Conservation (phyloP, 2,113 vertebrate genomes). For the Elephantulus edwardii region DNA sequence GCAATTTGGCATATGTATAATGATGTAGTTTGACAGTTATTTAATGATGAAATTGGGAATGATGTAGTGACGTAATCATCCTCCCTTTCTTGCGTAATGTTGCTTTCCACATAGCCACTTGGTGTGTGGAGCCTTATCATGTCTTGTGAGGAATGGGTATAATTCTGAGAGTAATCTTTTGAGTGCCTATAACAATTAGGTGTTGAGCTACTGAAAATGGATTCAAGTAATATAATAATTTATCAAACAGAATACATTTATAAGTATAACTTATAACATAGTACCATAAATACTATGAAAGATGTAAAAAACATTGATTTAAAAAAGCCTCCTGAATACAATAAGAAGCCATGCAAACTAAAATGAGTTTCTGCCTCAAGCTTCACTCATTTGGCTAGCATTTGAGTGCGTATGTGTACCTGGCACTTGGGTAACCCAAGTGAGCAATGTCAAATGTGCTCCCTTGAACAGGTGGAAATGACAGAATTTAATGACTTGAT, state of each 20-base stretch:
- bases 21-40: neutral
- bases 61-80: neutral
- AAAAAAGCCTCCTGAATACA: conserved; percentile 13
- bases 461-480: neutral
- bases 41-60: neutral
- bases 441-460: neutral
- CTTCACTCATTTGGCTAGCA: conserved; percentile 7
- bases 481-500: neutral
- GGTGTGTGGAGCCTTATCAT: neutral
- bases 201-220: neutral
- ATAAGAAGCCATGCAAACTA: conserved; percentile 5
- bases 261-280: conserved; percentile 28
- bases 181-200: neutral
- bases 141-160: neutral
- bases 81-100: neutral
- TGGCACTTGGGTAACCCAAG: neutral
- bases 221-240: neutral
- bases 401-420: neutral
- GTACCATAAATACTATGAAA: neutral
- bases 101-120: neutral
- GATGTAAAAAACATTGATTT: too few relatives aligned
- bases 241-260: conserved; percentile 24
- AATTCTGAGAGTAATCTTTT: conserved; percentile 37
- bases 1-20: neutral
- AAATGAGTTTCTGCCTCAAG: neutral